Evolutionary conservation across 2,797 vertebrate genomes (phyloP).

Genomic region (Streptopelia turtur): DNA sequence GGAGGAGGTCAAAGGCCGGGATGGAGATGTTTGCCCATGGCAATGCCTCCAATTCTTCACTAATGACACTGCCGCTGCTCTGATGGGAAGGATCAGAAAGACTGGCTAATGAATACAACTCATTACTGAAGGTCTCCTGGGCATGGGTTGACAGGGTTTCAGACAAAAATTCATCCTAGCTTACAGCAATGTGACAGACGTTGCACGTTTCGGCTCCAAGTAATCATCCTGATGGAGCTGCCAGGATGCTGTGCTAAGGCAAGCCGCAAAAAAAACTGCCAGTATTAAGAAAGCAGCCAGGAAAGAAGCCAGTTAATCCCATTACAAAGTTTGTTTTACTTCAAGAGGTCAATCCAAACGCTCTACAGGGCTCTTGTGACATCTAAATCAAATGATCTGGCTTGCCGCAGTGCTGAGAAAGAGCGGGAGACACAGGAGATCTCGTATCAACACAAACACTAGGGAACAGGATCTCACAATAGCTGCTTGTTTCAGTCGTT

Average conservation of each 20-base stretch:
- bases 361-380: neutral
- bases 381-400: constrained; percentile 2
- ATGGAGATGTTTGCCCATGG: constrained; percentile 11
- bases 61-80: constrained; percentile 27
- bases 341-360: constrained; percentile 1
- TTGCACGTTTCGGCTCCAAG: neutral
- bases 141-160: constrained; percentile 23
- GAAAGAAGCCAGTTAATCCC: constrained; percentile 52
- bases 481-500: neutral
- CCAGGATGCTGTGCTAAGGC: neutral
- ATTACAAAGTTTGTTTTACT: constrained; percentile 61
- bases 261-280: neutral
- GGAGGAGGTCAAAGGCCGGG: constrained; percentile 24
- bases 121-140: constrained; percentile 58
- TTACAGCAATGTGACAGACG: constrained; percentile 46
- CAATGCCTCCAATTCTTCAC: constrained; percentile 20
- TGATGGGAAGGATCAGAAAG: constrained; percentile 61
- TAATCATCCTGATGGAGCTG: neutral
- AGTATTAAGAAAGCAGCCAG: constrained; percentile 25
- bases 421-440: neutral
- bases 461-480: neutral
- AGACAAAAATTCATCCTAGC: constrained; percentile 44
- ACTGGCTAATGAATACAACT: constrained; percentile 70
- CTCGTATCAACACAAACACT: neutral
- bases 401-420: neutral